phyloP scores from a whole-genome alignment of 2,797 vertebrate species.

The Microctenopoma stevenorrisi region DNA sequence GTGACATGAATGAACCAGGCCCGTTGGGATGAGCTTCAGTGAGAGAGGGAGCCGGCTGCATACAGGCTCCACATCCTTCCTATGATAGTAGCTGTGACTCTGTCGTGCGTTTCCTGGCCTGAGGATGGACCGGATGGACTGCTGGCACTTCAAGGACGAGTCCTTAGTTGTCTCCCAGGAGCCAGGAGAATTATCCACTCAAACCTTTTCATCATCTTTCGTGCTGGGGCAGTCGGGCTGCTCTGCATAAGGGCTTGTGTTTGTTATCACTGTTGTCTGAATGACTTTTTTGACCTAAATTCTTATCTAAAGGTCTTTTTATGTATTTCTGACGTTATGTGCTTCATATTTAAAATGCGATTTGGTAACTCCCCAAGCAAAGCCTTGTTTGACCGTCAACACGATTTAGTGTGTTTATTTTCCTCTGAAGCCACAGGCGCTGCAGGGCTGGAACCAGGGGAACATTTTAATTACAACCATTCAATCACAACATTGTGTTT shows the following conservation, averaged over 20 bases:
- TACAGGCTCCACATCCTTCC: conserved; percentile 80
- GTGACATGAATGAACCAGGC: conserved; percentile 7
- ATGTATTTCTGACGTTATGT: conserved; percentile 40
- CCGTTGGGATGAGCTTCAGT: conserved; percentile 38
- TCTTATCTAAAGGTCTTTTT: conserved; percentile 38
- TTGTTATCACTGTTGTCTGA: conserved; percentile 37
- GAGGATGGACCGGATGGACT: conserved; percentile 80
- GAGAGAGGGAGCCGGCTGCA: conserved; percentile 58
- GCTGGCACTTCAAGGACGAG: conserved; percentile 84
- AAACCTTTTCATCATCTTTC: conserved; percentile 68
- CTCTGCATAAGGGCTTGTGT: conserved; percentile 41
- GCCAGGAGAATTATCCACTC: conserved; percentile 64
- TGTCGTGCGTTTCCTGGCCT: conserved; percentile 85
- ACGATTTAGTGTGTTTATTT: conserved; percentile 70
- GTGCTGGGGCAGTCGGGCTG: conserved; percentile 31
- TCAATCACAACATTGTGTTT: conserved; percentile 77
- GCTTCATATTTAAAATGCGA: conserved; percentile 52
- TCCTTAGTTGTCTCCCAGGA: conserved; percentile 64
- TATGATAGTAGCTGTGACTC: conserved; percentile 65
- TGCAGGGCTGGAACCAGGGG: conserved; percentile 50
- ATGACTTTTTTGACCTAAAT: conserved; percentile 2
- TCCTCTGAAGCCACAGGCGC: conserved; percentile 41
- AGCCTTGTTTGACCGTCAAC: conserved; percentile 45
- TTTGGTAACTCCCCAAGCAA: conserved; percentile 45
- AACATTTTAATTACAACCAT: conserved; percentile 78